Conservation (phyloP, 1,140 invertebrate genomes). For the Ceratitis capitata region DNA sequence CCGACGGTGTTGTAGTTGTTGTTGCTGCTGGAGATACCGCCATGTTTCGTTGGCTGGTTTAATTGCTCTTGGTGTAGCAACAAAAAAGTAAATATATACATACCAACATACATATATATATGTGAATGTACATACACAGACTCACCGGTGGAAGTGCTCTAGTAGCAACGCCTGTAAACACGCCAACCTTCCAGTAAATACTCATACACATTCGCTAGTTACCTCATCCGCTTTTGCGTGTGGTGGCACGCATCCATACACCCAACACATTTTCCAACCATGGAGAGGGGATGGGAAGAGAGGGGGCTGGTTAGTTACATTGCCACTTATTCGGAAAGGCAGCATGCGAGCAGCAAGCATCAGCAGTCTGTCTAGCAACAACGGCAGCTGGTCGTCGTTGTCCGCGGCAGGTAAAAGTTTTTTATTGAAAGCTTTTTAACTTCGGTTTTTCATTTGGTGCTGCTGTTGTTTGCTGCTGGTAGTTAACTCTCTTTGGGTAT, state of each 20-base stretch:
- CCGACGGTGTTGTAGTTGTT: background rate
- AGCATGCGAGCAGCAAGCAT: background rate
- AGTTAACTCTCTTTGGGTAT: background rate
- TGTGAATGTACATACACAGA: background rate
- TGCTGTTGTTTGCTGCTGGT: background rate
- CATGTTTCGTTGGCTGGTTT: slow-evolving; percentile 17
- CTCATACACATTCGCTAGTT: too few relatives aligned
- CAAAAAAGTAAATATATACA: background rate
- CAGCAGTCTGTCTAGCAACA: background rate
- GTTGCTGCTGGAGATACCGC: background rate
- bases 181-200: background rate
- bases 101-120: background rate
- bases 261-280: background rate
- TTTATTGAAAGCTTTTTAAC: slow-evolving; percentile 10
- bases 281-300: background rate
- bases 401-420: slow-evolving; percentile 29
- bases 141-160: background rate
- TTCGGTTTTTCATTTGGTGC: background rate
- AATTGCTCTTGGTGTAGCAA: slow-evolving; percentile 1
- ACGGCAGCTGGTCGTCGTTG: slow-evolving; percentile 28
- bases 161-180: background rate
- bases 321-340: background rate
- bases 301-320: background rate
- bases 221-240: too few relatives aligned
- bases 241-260: background rate